A percentile compares a stretch with the other conserved stretches of the same genome.
These are phyloP conservation scores for Stichodactyla helianthus DNA, from an alignment of 64 coral and sea anemone species.

Conservation along the genomic window DNA sequence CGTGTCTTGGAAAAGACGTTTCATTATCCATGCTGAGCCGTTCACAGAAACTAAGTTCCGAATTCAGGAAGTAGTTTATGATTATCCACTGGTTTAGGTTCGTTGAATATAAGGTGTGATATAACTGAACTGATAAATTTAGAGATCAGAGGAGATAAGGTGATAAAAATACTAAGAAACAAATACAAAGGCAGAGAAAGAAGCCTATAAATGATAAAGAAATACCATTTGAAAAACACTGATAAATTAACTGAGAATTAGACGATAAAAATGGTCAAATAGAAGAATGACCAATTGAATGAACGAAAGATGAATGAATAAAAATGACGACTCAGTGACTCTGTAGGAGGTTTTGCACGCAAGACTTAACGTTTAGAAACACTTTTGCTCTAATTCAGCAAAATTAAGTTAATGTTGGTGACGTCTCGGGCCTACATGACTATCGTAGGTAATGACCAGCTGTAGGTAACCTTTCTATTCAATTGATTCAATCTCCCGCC, in stretches of 20 bases:
- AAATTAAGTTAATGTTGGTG: background rate
- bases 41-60: too few species aligned
- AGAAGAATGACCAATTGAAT: background rate
- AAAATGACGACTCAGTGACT: background rate
- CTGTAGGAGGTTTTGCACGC: background rate
- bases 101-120: too few species aligned
- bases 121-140: background rate
- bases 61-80: too few species aligned
- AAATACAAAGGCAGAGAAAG: too few species aligned
- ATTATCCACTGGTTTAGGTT: too few species aligned
- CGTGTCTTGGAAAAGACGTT: too few species aligned
- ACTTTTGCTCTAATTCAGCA: too few species aligned
- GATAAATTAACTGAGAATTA: background rate
- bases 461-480: background rate
- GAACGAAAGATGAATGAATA: background rate
- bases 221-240: background rate
- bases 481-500: background rate
- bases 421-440: background rate
- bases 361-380: background rate
- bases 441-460: background rate
- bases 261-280: background rate
- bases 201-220: too few species aligned
- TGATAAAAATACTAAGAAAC: too few species aligned
- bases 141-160: too few species aligned
- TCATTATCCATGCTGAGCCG: too few species aligned